Evolutionary conservation across 2,797 vertebrate genomes (phyloP).

Genomic region (Arnoldichthys spilopterus): DNA sequence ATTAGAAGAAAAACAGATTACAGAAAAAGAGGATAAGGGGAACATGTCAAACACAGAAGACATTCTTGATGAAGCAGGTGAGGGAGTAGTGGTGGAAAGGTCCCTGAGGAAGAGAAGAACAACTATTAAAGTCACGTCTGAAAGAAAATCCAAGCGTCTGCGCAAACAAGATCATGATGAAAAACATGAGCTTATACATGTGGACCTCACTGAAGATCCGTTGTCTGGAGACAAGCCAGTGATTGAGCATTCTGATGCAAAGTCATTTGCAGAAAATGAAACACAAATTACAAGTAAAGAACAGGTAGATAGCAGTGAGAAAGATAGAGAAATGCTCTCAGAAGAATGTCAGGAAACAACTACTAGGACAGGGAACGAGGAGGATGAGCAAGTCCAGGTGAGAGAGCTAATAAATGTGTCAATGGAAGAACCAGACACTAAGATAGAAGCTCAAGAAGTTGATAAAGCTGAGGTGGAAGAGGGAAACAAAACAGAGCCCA

Average conservation of each 20-base stretch:
- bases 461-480: not conserved
- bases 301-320: not conserved
- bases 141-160: slow-evolving; percentile 40
- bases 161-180: slow-evolving; percentile 51
- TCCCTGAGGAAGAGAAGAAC: slow-evolving; percentile 34
- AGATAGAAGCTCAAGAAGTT: not conserved
- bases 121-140: slow-evolving; percentile 6
- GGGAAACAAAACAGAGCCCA: not conserved
- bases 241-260: slow-evolving; percentile 10
- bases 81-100: slow-evolving; percentile 13
- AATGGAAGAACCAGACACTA: not conserved
- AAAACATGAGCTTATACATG: not conserved
- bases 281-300: slow-evolving; percentile 8
- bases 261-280: slow-evolving; percentile 5
- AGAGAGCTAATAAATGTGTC: not conserved
- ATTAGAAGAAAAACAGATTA: slow-evolving; percentile 6
- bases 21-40: not conserved
- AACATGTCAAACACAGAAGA: not conserved
- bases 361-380: not conserved
- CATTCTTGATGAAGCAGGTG: slow-evolving; percentile 39
- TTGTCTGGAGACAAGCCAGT: not conserved
- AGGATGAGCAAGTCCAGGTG: not conserved
- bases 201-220: not conserved
- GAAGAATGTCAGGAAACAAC: slow-evolving; percentile 17
- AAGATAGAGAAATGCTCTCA: not conserved